These are phyloP conservation scores for Edolisoma coerulescens DNA, from an alignment of 2,113 vertebrate species.

Conservation along the genomic window DNA sequence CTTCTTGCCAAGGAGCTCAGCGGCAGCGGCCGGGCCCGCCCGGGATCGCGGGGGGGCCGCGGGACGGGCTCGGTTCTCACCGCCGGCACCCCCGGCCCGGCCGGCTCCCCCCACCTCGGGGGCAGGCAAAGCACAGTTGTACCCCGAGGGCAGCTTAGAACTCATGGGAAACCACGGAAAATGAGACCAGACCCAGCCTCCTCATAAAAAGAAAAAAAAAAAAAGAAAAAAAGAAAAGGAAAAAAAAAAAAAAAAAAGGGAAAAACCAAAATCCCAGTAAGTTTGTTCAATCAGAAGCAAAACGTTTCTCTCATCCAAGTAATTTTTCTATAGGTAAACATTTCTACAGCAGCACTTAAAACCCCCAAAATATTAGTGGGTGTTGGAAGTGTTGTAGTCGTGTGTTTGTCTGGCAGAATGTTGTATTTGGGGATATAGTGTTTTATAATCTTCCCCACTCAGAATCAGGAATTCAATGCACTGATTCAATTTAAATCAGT, in stretches of 20 bases:
- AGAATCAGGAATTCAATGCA: neutral
- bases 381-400: neutral
- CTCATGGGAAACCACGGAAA: neutral
- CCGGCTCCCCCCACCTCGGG: neutral
- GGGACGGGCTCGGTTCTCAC: neutral
- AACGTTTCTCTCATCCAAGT: neutral
- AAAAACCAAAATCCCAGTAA: neutral
- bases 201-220: too few relatives aligned
- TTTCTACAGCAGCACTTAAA: neutral
- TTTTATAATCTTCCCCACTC: neutral
- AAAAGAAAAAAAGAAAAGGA: too few relatives aligned
- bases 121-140: fast-evolving
- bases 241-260: too few relatives aligned
- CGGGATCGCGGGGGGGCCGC: neutral
- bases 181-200: neutral
- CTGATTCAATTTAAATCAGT: neutral
- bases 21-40: neutral
- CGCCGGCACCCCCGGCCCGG: neutral
- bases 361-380: neutral
- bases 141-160: neutral
- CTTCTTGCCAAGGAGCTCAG: neutral
- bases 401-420: neutral
- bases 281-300: neutral
- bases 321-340: neutral
- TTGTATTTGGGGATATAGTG: neutral